These are phyloP conservation scores for Urophycis tenuis DNA, from an alignment of 2,797 vertebrate species.

Conservation along the genomic window DNA sequence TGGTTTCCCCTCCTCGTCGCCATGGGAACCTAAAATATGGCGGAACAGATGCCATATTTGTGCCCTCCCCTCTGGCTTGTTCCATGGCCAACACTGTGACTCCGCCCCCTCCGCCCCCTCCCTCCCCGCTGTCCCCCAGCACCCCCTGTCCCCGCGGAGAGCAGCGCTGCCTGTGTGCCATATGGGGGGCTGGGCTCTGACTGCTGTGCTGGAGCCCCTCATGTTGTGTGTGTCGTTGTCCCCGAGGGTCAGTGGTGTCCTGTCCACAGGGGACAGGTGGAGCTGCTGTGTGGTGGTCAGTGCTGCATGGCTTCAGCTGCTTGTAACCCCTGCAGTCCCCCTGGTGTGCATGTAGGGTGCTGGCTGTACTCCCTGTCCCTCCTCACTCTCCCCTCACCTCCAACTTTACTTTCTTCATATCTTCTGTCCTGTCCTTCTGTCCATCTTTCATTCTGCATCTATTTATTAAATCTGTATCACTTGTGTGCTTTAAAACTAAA, in stretches of 20 bases:
- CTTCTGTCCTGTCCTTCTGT: no score
- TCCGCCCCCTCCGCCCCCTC: not conserved
- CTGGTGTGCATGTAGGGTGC: not conserved
- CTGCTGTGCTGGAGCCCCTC: constrained; percentile 23
- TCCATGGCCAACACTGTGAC: not conserved
- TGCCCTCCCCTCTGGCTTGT: constrained; percentile 6
- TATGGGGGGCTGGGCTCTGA: not conserved
- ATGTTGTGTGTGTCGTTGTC: constrained; percentile 1
- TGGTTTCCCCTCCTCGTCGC: constrained; percentile 60
- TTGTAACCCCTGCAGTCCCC: not conserved
- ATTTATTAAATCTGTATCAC: not conserved
- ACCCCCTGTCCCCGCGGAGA: constrained; percentile 31
- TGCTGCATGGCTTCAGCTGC: constrained; percentile 58
- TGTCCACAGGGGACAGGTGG: not conserved
- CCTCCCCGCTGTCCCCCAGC: constrained; percentile 8
- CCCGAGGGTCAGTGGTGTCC: not conserved
- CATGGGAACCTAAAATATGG: constrained; percentile 73
- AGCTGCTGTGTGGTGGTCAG: constrained; percentile 11
- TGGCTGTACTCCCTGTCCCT: no score
- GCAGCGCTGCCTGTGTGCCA: not conserved
- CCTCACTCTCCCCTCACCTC: not conserved
- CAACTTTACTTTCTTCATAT: not conserved
- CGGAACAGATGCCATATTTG: constrained; percentile 57
- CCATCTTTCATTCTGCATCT: not conserved
- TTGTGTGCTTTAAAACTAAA: not conserved